A percentile compares a stretch with the other conserved stretches of the same genome.
phyloP scores from a whole-genome alignment of 1,140 invertebrate species.

The Ptiloglossa arizonensis region DNA sequence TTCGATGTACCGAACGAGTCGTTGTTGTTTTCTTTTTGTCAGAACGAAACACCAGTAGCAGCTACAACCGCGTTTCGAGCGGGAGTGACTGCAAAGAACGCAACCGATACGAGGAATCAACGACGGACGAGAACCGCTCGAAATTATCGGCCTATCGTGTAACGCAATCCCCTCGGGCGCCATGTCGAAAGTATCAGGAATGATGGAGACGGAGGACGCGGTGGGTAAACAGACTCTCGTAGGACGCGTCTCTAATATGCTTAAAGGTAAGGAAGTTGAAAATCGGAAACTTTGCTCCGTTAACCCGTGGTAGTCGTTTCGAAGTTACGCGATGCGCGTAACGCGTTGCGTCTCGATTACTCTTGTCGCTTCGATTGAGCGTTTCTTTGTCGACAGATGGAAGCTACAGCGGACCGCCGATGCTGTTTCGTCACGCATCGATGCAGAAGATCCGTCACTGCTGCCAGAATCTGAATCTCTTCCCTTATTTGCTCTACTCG shows the following conservation, averaged over 20 bases:
- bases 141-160: no score
- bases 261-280: no score
- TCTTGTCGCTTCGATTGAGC: neutral
- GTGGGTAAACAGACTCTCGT: conserved; percentile 72
- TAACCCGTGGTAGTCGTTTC: no score
- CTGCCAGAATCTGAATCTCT: conserved; percentile 78
- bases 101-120: neutral
- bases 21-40: neutral
- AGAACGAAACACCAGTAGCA: neutral
- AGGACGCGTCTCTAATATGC: conserved; percentile 75
- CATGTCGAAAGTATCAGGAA: conserved; percentile 46
- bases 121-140: neutral
- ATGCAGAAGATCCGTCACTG: conserved; percentile 80
- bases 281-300: conserved; percentile 4
- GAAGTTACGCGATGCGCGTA: no score
- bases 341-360: no score
- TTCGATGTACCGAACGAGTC: no score
- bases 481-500: conserved; percentile 78
- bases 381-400: conserved; percentile 70
- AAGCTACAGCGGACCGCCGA: conserved; percentile 73
- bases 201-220: conserved; percentile 56
- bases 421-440: conserved; percentile 74
- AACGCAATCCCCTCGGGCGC: no score
- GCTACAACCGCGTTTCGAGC: neutral
- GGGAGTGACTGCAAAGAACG: neutral